Percentiles rank a stretch among this genome's conserved stretches.
These are phyloP conservation scores for Phrixothrix hirtus DNA, from an alignment of 2,888 invertebrate species.

Conservation along the genomic window DNA sequence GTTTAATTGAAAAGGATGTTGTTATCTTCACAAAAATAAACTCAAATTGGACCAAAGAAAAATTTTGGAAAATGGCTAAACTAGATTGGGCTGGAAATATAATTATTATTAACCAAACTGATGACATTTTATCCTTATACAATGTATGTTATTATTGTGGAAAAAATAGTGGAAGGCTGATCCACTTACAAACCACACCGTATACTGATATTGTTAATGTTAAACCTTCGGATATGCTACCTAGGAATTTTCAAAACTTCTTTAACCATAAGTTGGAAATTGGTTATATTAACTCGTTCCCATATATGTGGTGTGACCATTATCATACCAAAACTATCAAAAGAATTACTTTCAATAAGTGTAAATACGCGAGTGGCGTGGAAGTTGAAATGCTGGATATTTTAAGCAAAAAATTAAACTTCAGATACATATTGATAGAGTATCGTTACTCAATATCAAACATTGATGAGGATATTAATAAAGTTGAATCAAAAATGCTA, in stretches of 20 bases:
- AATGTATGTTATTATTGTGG: conserved; percentile 35
- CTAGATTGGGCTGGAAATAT: conserved; percentile 36
- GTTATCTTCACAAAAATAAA: not conserved
- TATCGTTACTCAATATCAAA: conserved; percentile 7
- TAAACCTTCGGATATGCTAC: conserved; percentile 12
- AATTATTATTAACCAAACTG: conserved; percentile 24
- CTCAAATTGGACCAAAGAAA: not conserved
- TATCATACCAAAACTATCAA: not conserved
- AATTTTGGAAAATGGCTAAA: conserved; percentile 23
- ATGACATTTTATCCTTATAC: conserved; percentile 13
- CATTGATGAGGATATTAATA: conserved; percentile 15
- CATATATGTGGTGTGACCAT: conserved; percentile 29
- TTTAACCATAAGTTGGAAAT: conserved; percentile 28
- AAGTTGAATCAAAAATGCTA: conserved; percentile 3
- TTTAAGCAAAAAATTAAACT: conserved; percentile 33
- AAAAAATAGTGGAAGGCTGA: conserved; percentile 5
- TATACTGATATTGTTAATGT: conserved; percentile 2
- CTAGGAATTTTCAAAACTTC: conserved; percentile 29
- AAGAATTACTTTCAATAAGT: conserved; percentile 11
- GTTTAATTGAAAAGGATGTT: not conserved
- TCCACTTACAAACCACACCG: conserved; percentile 9
- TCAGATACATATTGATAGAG: conserved; percentile 29
- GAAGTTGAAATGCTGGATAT: conserved; percentile 32
- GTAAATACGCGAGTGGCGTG: conserved; percentile 27
- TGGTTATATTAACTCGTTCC: conserved; percentile 31